Evolutionary conservation across 2,797 vertebrate genomes (phyloP).

Genomic region (Paratrypauchen microcephalus): DNA sequence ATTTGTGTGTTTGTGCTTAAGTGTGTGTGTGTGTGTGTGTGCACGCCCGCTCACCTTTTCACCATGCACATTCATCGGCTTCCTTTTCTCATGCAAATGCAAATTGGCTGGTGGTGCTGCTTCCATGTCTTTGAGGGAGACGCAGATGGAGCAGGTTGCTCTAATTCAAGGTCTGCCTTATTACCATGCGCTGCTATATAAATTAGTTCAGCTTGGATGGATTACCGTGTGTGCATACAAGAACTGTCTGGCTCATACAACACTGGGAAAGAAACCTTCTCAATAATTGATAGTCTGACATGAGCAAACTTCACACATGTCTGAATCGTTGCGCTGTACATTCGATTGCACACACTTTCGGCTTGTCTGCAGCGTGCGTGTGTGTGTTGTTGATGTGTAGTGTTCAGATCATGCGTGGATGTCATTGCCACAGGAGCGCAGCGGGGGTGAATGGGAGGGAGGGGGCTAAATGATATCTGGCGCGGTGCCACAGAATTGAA

Average conservation of each 20-base stretch:
- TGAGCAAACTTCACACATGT: conserved; percentile 57
- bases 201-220: conserved; percentile 49
- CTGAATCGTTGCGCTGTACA: conserved; percentile 23
- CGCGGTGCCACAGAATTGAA: conserved; percentile 45
- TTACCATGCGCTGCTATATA: conserved; percentile 28
- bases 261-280: conserved; percentile 18
- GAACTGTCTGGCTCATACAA: conserved; percentile 17
- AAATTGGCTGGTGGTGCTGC: conserved; percentile 31
- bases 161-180: conserved; percentile 43
- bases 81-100: conserved; percentile 62
- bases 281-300: conserved; percentile 44
- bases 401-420: conserved; percentile 24
- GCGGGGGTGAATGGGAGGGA: background rate
- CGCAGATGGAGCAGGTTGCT: conserved; percentile 45
- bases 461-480: conserved; percentile 37
- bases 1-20: conserved; percentile 1
- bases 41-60: conserved; percentile 68
- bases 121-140: conserved; percentile 36
- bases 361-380: conserved; percentile 21
- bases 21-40: too few species aligned
- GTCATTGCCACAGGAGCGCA: conserved; percentile 39
- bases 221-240: conserved; percentile 25
- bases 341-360: conserved; percentile 7
- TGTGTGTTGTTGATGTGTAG: conserved; percentile 24
- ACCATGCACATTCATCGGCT: conserved; percentile 53